phyloP scores from a whole-genome alignment of 2,888 invertebrate genomes.

The Cabera pusaria region DNA sequence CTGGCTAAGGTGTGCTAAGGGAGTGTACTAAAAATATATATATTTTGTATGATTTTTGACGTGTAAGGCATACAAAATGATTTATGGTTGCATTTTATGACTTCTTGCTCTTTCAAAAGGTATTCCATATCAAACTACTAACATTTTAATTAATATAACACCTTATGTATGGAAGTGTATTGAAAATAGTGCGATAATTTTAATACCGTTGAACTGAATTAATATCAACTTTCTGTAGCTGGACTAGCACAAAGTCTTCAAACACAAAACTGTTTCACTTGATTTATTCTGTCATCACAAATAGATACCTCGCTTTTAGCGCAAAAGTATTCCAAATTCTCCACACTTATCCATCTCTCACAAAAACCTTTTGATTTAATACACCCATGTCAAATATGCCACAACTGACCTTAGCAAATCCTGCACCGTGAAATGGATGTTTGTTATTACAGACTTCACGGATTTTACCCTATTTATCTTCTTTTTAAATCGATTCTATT shows the following conservation, averaged over 20 bases:
- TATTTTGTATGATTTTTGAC: too few species aligned
- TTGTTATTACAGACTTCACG: slow-evolving; percentile 75
- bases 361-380: slow-evolving; percentile 39
- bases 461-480: slow-evolving; percentile 74
- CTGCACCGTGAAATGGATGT: slow-evolving; percentile 73
- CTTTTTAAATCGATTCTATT: slow-evolving; percentile 75
- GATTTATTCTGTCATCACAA: slow-evolving; percentile 14
- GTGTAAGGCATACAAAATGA: too few species aligned
- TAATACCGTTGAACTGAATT: too few species aligned
- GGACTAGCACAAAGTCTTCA: too few species aligned
- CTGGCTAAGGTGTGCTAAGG: background rate
- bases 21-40: too few species aligned
- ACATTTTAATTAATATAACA: too few species aligned
- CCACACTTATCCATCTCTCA: slow-evolving; percentile 32
- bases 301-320: slow-evolving; percentile 1
- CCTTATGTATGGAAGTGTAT: too few species aligned
- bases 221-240: too few species aligned
- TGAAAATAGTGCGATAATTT: too few species aligned
- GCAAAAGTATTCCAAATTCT: slow-evolving; percentile 15
- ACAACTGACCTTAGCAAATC: slow-evolving; percentile 57
- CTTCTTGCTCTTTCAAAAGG: too few species aligned
- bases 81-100: too few species aligned
- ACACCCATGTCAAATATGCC: slow-evolving; percentile 62
- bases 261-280: background rate
- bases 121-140: too few species aligned